Evolutionary conservation across 2,888 invertebrate genomes (phyloP), one percentile per base, ranked within the genome.

Genomic region (Thymelicus lineola): DNA sequence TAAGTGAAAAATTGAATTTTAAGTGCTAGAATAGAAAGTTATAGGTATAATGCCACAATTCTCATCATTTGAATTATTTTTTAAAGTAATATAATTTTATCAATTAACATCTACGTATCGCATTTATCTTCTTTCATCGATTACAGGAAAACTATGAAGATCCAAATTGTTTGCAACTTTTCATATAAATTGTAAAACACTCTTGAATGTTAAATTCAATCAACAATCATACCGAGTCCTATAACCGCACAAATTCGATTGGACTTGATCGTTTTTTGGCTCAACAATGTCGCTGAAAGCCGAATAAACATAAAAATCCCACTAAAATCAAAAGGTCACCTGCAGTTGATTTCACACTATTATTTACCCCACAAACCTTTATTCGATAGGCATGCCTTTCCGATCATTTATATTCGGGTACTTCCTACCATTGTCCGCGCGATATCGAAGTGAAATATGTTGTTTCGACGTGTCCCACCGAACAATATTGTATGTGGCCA

Each of bases 401-500:
- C 90, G 89, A 87, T 88, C 90, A 90, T 92, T 89, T 91, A 93
- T 93, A 90, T 91, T 89, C 93, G 83, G 83, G 82, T 79, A 87
- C 87, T 90, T 92, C 92, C 93, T 91, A 85, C 86, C 89, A 89
- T 87, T 90, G 90, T 90, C 85, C 87, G 83, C 77, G 82, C 85
- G 92, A 87, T 93, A 93, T 87, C 92, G 90, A 82, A 84, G 87
- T 93, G 93, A 93, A 92, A 92, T 93, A 93, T 87, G 86, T 90
- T 90, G 92, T 91, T 90, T 87, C 84, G 86, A 81, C 83, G 85
- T 86, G 85, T 86, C 85, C 81, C 79, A 81, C 79, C 81, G 83
- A 85, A 90, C 86, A 88, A 87, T 86, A 75, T 73, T 74, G 69
- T 72, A 70, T 75, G 71, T 71, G 71, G 66, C 15, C 63, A 69